Evolutionary conservation across 1,140 invertebrate genomes (phyloP), one percentile per base, ranked within the genome.

Genomic region (Trichogramma pretiosum): DNA sequence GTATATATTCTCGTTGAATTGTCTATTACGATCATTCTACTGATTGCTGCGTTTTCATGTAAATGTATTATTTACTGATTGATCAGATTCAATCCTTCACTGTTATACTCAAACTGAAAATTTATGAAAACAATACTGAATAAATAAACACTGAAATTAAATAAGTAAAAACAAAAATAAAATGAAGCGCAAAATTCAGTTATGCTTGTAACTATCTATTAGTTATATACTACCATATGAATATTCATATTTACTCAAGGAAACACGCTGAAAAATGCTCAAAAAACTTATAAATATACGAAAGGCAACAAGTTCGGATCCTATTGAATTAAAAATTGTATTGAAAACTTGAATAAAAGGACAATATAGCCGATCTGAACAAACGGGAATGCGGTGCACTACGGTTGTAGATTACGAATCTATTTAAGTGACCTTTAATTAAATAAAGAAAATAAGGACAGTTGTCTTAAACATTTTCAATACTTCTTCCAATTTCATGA

Each of bases 391-490:
- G 41, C 45, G 30, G 34, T 39, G 26, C 45, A 23, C 14, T 11
- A 26, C 18, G 42, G 22, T 40, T 50, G 22, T 45, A 45, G 37
- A 45, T 50, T 33, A n/a, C n/a, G 36, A 50, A 18, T 45, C 42
- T 50, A 40, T 50, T 23, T 19, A 50, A 45, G 48, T 50, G 42
- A 42, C 42, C 42, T 50, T 45, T 14, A 19, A 40, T 23, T 48
- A 43, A 42, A 48, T 37, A 44, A 14, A 48, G 39, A 48, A n/a
- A n/a, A n/a, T 19, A 26, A 33, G 16, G 7, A 44, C 17, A n/a
- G 28, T 13, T 3, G 5, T 45, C 28, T 13, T 21, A 13, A 49
- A 13, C 24, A 37, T 50, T 40, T 32, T 7, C 35, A 17, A 33
- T 44, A 33, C 26, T n/a, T n/a, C 19, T 37, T 39, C 21, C 17